A percentile compares a stretch with the other conserved stretches of the same genome.
phyloP scores from a whole-genome alignment of 2,113 vertebrate species.

The Serilophus lunatus region DNA sequence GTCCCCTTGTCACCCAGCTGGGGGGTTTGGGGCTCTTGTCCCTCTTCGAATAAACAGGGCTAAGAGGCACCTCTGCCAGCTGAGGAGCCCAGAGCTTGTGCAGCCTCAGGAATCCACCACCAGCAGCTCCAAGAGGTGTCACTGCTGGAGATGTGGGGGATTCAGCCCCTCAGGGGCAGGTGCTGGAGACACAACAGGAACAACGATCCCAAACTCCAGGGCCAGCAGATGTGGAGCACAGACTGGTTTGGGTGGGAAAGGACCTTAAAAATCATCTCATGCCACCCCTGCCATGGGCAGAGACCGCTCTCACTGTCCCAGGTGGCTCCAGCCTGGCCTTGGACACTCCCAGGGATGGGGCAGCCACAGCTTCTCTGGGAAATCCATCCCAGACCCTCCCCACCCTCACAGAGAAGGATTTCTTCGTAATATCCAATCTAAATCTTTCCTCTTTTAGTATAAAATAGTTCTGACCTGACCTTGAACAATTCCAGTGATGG shows the following conservation, averaged over 20 bases:
- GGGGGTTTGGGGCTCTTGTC: no score
- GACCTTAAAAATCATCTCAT: background rate
- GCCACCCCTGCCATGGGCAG: background rate
- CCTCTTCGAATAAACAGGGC: background rate
- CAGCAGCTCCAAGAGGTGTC: background rate
- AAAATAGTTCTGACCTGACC: background rate
- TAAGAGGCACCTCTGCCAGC: rapidly evolving
- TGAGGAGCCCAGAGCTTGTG: rapidly evolving
- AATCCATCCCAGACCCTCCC: background rate
- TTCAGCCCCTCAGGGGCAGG: rapidly evolving
- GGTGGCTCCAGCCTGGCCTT: background rate
- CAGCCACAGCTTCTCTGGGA: background rate
- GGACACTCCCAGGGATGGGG: background rate
- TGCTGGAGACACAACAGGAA: rapidly evolving
- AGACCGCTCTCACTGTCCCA: background rate
- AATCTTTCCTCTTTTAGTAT: background rate
- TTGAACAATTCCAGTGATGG: background rate
- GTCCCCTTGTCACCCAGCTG: background rate
- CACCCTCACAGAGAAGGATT: background rate
- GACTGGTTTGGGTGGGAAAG: background rate
- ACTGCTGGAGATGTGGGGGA: rapidly evolving
- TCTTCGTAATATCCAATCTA: background rate
- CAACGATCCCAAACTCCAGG: rapidly evolving
- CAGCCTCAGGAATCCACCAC: background rate
- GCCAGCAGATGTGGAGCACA: background rate